Conservation (phyloP, 2,113 vertebrate species). For the Chaenogobius annularis region DNA sequence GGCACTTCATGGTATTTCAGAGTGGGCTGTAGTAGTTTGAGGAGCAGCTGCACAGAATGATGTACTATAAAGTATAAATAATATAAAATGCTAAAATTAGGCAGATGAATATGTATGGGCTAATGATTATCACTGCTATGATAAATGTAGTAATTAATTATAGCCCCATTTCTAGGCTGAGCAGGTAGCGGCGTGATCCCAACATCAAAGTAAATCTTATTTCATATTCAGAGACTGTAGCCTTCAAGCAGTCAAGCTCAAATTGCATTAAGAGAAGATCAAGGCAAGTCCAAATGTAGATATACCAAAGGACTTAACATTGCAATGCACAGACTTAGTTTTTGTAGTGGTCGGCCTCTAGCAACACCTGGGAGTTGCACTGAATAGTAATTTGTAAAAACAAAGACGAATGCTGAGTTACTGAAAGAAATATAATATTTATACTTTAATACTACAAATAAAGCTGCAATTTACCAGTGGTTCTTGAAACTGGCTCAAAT, state of each 20-base stretch:
- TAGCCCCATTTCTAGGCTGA: not conserved
- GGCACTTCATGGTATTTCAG: not conserved
- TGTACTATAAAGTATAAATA: not conserved
- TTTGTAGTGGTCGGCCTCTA: not conserved
- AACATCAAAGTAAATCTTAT: constrained; percentile 44
- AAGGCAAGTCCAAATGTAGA: constrained; percentile 23
- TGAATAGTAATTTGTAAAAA: not conserved
- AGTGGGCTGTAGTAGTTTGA: not conserved
- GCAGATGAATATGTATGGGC: not conserved
- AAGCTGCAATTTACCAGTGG: too few relatives aligned
- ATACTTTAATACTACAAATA: not conserved
- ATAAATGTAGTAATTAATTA: constrained; percentile 31
- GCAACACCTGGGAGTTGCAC: not conserved
- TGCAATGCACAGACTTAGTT: constrained; percentile 15
- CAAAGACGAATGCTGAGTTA: not conserved
- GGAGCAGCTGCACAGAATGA: not conserved
- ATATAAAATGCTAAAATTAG: not conserved
- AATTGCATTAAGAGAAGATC: constrained; percentile 27
- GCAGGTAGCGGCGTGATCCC: constrained; percentile 21
- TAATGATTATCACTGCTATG: constrained; percentile 10
- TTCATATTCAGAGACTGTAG: constrained; percentile 27
- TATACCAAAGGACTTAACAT: constrained; percentile 16
- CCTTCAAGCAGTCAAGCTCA: not conserved
- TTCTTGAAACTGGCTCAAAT: too few relatives aligned
- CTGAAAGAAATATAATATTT: not conserved